Percentiles rank a stretch among this genome's conserved stretches.
Evolutionary conservation across 2,113 vertebrate genomes (phyloP).

Genomic region (Dryoscopus gambensis): DNA sequence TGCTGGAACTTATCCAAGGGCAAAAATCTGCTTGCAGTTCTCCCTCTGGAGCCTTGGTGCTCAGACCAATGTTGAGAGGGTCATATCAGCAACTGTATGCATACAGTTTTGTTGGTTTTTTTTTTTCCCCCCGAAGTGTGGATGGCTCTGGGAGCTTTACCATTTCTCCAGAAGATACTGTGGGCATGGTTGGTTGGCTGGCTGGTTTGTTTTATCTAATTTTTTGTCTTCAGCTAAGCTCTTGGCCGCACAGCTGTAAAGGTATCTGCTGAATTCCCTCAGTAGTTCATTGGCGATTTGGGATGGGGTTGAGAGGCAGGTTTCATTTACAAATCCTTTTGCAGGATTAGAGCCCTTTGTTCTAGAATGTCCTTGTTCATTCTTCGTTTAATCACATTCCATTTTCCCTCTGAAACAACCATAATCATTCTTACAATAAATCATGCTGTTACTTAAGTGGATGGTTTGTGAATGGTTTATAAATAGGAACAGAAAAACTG

Average conservation of each 20-base stretch:
- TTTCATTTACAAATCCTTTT: constrained; percentile 20
- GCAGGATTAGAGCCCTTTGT: background rate
- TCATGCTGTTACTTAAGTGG: constrained; percentile 47
- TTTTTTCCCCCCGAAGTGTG: background rate
- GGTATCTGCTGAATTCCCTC: background rate
- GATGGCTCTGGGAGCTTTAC: background rate
- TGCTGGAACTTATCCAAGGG: background rate
- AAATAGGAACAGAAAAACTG: constrained; percentile 54
- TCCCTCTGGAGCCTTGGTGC: background rate
- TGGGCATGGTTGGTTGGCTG: background rate
- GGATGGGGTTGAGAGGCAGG: background rate
- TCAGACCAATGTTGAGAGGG: background rate
- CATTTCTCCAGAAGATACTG: background rate
- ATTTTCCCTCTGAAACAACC: constrained; percentile 35
- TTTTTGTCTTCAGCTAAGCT: background rate
- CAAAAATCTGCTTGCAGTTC: background rate
- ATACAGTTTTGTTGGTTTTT: background rate
- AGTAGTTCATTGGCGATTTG: background rate
- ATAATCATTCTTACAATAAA: constrained; percentile 38
- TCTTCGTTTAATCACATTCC: constrained; percentile 46
- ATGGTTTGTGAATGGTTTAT: constrained; percentile 47
- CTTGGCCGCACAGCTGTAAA: background rate
- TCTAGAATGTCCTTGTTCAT: constrained; percentile 41
- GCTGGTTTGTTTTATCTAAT: background rate
- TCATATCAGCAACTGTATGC: background rate